Base-by-base conservation (phyloP, 2,797 vertebrate species). In the Acrossocheilus wenchowensis region DNA sequence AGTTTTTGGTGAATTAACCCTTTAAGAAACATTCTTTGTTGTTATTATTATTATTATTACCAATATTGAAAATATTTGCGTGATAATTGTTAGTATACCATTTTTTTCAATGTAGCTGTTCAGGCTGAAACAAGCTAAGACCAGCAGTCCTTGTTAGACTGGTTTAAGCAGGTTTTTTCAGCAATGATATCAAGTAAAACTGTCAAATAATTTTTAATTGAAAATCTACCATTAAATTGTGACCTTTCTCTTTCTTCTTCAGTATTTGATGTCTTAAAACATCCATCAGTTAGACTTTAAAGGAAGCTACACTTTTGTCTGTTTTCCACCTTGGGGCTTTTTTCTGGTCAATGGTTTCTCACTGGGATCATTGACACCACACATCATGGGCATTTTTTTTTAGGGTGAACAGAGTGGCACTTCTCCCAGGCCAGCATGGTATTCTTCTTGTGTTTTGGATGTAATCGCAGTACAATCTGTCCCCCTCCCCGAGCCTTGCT, bases 401-500 rank as follows among this genome's bases (percentile, higher is more conserved):
- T 45, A 78, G 75, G 43, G 14, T 15, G 74, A 71, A 41, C 21
- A 60, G 41, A 72, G 68, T 86, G 43, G 34, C 77, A 43, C 26
- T 86, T 50, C 78, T 84, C 54, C 66, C 52, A 81, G 72, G 52
- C 52, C 36, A 83, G 30, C 12, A 48, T 64, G 81, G 48, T 73
- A 71, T 83, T 87, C n/a, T 85, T 87, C 78, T 45, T 69, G 39
- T 75, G 54, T 75, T 86, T 81, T 81, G 69, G 43, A 68, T 81
- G 69, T 78, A 69, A 80, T 85, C 71, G n/a, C 74, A 73, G 54
- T 81, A 36, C 78, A 83, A 62, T 85, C 64, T 89, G 57, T 68
- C 57, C 84, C 74, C 87, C 48, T 83, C 45, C 60, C 34, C 62
- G n/a, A 86, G 30, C 75, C 52, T 26, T 80, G 11, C 52, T 78